Evolutionary conservation across 2,888 invertebrate genomes (phyloP).

Genomic region (Apamea anceps): DNA sequence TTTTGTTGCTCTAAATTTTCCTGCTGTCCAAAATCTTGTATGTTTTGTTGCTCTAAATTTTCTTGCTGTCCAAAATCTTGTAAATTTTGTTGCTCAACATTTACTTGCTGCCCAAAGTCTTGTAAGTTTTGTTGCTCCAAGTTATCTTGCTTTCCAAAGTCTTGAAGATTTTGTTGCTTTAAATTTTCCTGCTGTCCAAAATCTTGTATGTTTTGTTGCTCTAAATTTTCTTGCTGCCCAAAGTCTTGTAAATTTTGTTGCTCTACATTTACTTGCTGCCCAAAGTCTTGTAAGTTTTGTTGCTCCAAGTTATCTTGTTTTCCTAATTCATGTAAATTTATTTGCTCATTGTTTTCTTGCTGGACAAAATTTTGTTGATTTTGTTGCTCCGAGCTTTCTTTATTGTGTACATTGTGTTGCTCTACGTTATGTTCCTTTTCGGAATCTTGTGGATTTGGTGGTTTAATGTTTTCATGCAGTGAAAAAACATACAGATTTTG

Average conservation of each 20-base stretch:
- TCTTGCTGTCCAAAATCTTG: slow-evolving; percentile 12
- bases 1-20: slow-evolving; percentile 37
- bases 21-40: slow-evolving; percentile 17
- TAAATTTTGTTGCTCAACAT: slow-evolving; percentile 25
- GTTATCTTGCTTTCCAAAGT: slow-evolving; percentile 43
- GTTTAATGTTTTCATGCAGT: slow-evolving; percentile 9
- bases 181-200: slow-evolving; percentile 28
- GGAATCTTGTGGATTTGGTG: slow-evolving; percentile 38
- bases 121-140: slow-evolving; percentile 10
- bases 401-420: slow-evolving; percentile 31
- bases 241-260: slow-evolving; percentile 15
- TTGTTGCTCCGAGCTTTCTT: slow-evolving; percentile 20
- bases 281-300: slow-evolving; percentile 36
- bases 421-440: slow-evolving; percentile 29
- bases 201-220: slow-evolving; percentile 28
- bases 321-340: slow-evolving; percentile 54
- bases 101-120: neutral
- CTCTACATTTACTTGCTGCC: neutral
- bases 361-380: slow-evolving; percentile 39
- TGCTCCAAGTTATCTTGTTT: slow-evolving; percentile 45
- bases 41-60: slow-evolving; percentile 28
- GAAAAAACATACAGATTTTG: slow-evolving; percentile 18
- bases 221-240: neutral
- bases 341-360: slow-evolving; percentile 42
- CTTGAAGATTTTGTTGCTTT: slow-evolving; percentile 24